Evolutionary conservation across 2,113 vertebrate species (phyloP).

Genomic region (Xiphorhynchus elegans): DNA sequence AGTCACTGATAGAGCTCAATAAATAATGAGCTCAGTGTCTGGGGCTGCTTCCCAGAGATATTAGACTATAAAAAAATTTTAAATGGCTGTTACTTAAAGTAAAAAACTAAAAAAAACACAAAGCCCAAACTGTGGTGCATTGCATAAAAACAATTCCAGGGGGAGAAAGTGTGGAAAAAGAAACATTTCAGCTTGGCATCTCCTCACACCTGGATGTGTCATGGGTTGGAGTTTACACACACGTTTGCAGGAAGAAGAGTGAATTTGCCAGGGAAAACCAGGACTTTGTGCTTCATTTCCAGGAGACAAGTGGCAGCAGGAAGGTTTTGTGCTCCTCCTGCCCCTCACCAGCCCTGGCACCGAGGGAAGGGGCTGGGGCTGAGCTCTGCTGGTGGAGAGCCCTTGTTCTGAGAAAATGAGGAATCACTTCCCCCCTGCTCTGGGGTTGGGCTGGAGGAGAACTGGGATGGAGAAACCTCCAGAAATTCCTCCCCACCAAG

Average conservation of each 20-base stretch:
- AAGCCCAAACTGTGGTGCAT: background rate
- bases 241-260: background rate
- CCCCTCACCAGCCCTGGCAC: fast-evolving
- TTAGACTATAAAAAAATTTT: background rate
- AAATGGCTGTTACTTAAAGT: background rate
- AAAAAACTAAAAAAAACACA: background rate
- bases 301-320: background rate
- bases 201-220: background rate
- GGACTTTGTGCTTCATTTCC: background rate
- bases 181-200: background rate
- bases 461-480: background rate
- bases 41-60: background rate
- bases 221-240: background rate
- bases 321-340: background rate
- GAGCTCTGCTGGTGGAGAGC: background rate
- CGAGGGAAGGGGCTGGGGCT: background rate
- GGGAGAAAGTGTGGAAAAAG: background rate
- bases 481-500: background rate
- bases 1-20: background rate
- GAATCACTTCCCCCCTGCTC: background rate
- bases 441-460: background rate
- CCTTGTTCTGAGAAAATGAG: background rate
- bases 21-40: background rate
- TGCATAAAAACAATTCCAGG: background rate
- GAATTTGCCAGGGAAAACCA: background rate